Evolutionary conservation across 92 coral and sea anemone genomes (phyloP).

Genomic region (Zoanthus gigantus): DNA sequence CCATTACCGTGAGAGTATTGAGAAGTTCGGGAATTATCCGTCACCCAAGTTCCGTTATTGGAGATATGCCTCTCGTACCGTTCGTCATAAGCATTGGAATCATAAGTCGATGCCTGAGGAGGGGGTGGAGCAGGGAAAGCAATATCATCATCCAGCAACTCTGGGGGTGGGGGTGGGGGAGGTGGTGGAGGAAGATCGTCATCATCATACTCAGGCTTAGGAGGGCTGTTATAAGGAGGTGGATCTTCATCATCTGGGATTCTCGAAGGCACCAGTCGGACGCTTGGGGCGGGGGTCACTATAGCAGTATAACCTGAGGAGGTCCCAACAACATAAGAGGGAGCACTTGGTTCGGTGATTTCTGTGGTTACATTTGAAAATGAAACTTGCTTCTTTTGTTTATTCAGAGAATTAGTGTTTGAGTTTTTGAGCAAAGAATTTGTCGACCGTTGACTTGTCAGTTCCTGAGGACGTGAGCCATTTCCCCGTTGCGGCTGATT

Average conservation of each 20-base stretch:
- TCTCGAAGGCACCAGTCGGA: constrained; percentile 87
- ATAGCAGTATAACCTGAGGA: constrained; percentile 81
- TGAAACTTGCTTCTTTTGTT: constrained; percentile 91
- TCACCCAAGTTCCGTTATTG: constrained; percentile 53
- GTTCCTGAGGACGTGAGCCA: constrained; percentile 12
- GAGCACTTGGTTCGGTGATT: constrained; percentile 89
- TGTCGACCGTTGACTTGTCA: constrained; percentile 32
- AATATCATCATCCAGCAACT: constrained; percentile 68
- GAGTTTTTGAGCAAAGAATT: constrained; percentile 70
- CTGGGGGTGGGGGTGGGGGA: constrained; percentile 89
- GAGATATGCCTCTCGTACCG: constrained; percentile 47
- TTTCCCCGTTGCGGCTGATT: constrained; percentile 73
- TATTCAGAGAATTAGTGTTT: constrained; percentile 38
- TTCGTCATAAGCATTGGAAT: constrained; percentile 54
- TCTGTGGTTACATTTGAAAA: constrained; percentile 95
- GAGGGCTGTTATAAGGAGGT: constrained; percentile 71
- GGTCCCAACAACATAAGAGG: constrained; percentile 80
- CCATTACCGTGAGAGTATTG: constrained; percentile 2
- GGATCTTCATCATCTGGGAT: constrained; percentile 73
- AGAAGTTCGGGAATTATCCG: constrained; percentile 33
- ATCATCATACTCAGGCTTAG: constrained; percentile 70
- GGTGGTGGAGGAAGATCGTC: constrained; percentile 88
- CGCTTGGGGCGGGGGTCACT: constrained; percentile 89
- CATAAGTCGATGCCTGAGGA: constrained; percentile 61
- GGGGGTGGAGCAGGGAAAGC: constrained; percentile 80